Base-by-base conservation (phyloP, 2,797 vertebrate species). In the Varecia variegata region DNA sequence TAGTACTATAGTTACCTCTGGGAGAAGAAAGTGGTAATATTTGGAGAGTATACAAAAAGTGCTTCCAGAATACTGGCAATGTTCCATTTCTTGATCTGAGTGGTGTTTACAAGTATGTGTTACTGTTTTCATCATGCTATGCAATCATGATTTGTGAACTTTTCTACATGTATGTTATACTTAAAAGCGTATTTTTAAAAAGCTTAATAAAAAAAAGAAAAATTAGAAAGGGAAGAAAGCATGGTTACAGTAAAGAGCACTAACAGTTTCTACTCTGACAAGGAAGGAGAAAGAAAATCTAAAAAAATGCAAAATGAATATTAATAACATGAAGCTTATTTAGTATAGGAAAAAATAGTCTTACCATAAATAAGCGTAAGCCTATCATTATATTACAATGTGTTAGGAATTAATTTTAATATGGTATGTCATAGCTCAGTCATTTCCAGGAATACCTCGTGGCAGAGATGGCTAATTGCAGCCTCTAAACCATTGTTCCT, bases 151-250 rank as follows among this genome's bases (percentile, higher is more conserved):
- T 67, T 65, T 70, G 21, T 45, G 60, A 86, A 67, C 25, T 73
- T 74, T 35, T 27, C 47, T 82, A 27, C 10, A 21, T 43, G 17
- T 30, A 81, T 21, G 4, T 90, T 90, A 65, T 17, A 70, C 17
- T 79, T 71, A 90, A 74, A 92, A 67, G 3, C 76, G 83, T 79
- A 47, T 38, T 83, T 93, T 93, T 32, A 20, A 80, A 84, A 90
- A 65, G 47, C 27, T 43, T 60, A 32, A 76, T 80, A 93, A 58
- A 58, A 58, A 68, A 74, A 70, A 76, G 30, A 84, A 73, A 88
- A 91, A 90, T 71, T 27, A 56, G 27, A 65, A 86, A 93, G 65
- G 27, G 47, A 74, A 84, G 54, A 79, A 82, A 87, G 30, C 52
- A 65, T n/a, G 38, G 10, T 60, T 70, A 54, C 14, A 71, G 27